Evolutionary conservation across 2,888 invertebrate genomes (phyloP).

Genomic region (Cybosia mesomella): DNA sequence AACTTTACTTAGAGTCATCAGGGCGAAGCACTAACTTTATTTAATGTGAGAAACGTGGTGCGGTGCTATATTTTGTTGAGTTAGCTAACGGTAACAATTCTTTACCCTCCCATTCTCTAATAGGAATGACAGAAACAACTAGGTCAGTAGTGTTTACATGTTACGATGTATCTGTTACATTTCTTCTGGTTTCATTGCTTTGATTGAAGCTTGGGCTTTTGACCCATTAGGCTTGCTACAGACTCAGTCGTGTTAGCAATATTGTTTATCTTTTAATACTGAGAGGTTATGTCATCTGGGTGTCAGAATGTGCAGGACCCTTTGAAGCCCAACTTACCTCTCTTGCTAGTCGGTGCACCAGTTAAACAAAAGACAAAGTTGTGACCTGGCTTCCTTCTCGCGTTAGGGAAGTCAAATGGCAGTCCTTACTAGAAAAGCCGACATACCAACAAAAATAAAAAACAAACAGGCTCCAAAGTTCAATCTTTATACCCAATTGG

Average conservation of each 20-base stretch:
- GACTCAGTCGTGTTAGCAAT: not conserved
- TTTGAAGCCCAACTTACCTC: no score
- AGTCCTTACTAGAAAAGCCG: no score
- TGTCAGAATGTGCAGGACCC: no score
- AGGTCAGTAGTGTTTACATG: constrained; percentile 60
- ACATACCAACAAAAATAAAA: no score
- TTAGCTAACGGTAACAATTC: constrained; percentile 48
- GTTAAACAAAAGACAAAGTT: no score
- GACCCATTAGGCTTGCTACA: constrained; percentile 48
- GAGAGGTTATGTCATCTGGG: not conserved
- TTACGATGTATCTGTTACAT: constrained; percentile 57
- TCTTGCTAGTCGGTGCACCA: no score
- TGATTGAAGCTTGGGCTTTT: constrained; percentile 64
- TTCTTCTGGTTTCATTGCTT: constrained; percentile 51
- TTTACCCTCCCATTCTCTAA: constrained; percentile 34
- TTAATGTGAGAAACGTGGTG: constrained; percentile 45
- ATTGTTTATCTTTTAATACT: not conserved
- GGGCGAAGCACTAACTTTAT: constrained; percentile 33
- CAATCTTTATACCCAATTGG: no score
- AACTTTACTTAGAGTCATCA: constrained; percentile 38
- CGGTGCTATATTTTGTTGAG: constrained; percentile 35
- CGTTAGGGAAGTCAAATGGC: no score
- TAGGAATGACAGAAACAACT: constrained; percentile 69
- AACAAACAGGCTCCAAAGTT: no score
- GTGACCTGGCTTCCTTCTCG: no score